Percentiles rank a stretch among this genome's conserved stretches.
Evolutionary conservation across 2,113 vertebrate species (phyloP).

Genomic region (Oreocharis arfaki): DNA sequence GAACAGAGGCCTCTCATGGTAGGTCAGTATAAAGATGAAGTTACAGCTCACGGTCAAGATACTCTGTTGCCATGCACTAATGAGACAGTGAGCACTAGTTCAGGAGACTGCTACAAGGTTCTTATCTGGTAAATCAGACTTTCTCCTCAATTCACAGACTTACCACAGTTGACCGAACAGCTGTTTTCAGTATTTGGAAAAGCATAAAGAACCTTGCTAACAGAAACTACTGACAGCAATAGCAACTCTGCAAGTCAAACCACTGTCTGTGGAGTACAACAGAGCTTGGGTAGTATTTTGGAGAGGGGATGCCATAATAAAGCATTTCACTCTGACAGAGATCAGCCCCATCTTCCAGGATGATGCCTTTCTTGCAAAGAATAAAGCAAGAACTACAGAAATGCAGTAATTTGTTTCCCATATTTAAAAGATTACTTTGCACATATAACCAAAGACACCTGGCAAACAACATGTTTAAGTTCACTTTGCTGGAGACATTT

Average conservation of each 20-base stretch:
- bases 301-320: not conserved
- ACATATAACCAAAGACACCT: not conserved
- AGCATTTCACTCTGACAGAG: not conserved
- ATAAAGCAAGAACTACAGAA: not conserved
- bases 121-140: not conserved
- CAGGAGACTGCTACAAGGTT: not conserved
- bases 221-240: not conserved
- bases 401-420: not conserved
- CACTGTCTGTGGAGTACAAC: not conserved
- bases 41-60: not conserved
- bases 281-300: not conserved
- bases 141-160: not conserved
- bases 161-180: not conserved
- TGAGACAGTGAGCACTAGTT: not conserved
- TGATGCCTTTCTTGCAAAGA: not conserved
- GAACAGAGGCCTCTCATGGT: not conserved
- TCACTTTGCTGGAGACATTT: not conserved
- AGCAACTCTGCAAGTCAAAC: not conserved
- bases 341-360: not conserved
- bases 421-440: not conserved
- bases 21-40: not conserved
- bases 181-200: not conserved
- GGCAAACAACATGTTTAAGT: not conserved
- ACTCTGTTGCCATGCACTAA: not conserved
- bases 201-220: not conserved